A percentile compares a stretch with the other conserved stretches of the same genome.
phyloP scores from a whole-genome alignment of 2,113 vertebrate genomes.

The Myxocyprinus asiaticus region DNA sequence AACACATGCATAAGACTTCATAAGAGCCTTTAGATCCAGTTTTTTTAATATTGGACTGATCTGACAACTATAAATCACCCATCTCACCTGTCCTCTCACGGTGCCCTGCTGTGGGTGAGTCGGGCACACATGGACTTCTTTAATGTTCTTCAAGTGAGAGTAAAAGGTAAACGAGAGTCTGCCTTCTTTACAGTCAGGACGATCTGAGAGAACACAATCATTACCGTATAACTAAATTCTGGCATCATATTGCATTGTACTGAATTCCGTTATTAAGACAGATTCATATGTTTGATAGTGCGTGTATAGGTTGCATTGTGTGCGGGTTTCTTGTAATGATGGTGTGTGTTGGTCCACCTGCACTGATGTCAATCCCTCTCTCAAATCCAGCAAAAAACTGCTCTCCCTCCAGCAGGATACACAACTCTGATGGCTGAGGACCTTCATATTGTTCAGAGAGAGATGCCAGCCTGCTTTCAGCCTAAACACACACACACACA shows the following conservation, averaged over 20 bases:
- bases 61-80: not conserved
- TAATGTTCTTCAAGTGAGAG: conserved; percentile 90
- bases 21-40: too few species aligned
- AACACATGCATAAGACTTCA: too few species aligned
- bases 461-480: conserved; percentile 81
- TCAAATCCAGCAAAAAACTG: conserved; percentile 96
- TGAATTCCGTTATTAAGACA: too few species aligned
- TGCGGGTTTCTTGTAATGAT: not conserved
- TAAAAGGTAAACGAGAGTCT: conserved; percentile 89
- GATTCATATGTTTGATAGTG: too few species aligned
- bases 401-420: conserved; percentile 93
- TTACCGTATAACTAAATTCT: not conserved
- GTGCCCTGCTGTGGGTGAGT: conserved; percentile 74
- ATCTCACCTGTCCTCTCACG: conserved; percentile 89
- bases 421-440: conserved; percentile 92
- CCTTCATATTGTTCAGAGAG: conserved; percentile 85
- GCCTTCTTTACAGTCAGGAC: conserved; percentile 87
- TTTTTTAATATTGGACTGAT: not conserved
- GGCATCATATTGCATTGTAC: not conserved
- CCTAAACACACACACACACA: conserved; percentile 58
- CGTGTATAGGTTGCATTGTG: too few species aligned
- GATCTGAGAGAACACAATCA: conserved; percentile 73
- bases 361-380: conserved; percentile 83
- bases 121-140: conserved; percentile 89
- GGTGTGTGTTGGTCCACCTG: conserved; percentile 72